phyloP scores from a whole-genome alignment of 2,888 invertebrate species.

The Hypomecis punctinalis region DNA sequence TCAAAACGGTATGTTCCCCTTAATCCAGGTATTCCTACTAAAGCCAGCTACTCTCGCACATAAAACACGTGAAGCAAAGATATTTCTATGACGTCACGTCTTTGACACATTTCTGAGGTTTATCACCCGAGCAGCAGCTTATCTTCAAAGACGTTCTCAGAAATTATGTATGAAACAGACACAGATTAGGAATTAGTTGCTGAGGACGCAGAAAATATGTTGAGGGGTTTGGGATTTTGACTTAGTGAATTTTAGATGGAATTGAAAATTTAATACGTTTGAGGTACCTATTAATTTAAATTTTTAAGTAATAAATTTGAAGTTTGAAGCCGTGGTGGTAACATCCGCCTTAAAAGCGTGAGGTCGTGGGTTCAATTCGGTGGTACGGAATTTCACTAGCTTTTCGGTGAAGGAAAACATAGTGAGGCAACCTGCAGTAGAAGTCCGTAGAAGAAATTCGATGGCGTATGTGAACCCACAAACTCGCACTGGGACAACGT shows the following conservation, averaged over 20 bases:
- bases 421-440: no score
- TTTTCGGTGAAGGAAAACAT: no score
- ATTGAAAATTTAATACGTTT: background rate
- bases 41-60: slow-evolving; percentile 22
- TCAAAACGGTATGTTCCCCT: no score
- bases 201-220: slow-evolving; percentile 9
- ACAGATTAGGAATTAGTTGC: slow-evolving; percentile 20
- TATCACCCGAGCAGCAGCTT: slow-evolving; percentile 28
- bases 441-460: no score
- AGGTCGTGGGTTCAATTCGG: no score
- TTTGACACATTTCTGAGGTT: slow-evolving; percentile 40
- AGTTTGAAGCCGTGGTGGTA: no score
- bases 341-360: no score
- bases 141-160: slow-evolving; percentile 25
- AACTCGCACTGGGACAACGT: no score
- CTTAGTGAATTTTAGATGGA: background rate
- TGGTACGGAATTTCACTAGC: no score
- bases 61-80: slow-evolving; percentile 25
- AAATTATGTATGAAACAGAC: slow-evolving; percentile 28
- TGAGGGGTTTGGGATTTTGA: background rate
- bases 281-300: no score
- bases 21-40: slow-evolving; percentile 13
- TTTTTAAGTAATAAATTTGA: no score
- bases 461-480: no score
- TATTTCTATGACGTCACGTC: slow-evolving; percentile 33